phyloP scores from a whole-genome alignment of 2,113 vertebrate species.

The Charadrius vociferus region DNA sequence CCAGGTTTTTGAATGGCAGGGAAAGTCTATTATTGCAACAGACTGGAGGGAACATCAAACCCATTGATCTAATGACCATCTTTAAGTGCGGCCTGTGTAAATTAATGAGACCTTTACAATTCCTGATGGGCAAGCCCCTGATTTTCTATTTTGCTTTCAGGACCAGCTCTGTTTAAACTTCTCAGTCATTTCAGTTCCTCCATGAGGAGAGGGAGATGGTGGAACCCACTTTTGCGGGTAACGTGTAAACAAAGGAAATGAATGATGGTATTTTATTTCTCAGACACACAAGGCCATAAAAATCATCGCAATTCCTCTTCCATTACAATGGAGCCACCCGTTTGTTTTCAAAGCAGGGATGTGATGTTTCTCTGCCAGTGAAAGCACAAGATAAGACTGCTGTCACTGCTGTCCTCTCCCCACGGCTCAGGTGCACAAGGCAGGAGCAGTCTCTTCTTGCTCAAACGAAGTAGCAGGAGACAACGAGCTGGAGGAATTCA shows the following conservation, averaged over 20 bases:
- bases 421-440: background rate
- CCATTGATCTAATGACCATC: background rate
- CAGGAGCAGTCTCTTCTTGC: background rate
- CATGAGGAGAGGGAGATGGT: background rate
- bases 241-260: background rate
- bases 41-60: background rate
- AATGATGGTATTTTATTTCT: background rate
- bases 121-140: background rate
- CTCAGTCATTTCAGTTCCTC: background rate
- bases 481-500: background rate
- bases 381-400: background rate
- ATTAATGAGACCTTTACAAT: background rate
- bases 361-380: background rate
- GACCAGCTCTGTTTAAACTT: background rate
- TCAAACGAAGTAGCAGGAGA: background rate
- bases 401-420: background rate
- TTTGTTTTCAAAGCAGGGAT: background rate
- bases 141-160: background rate
- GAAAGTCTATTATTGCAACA: background rate
- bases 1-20: background rate
- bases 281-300: background rate
- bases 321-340: background rate
- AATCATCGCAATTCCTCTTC: background rate
- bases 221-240: background rate
- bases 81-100: background rate